These are phyloP conservation scores for Meda fulgida DNA, from an alignment of 2,797 vertebrate species.

Conservation along the genomic window DNA sequence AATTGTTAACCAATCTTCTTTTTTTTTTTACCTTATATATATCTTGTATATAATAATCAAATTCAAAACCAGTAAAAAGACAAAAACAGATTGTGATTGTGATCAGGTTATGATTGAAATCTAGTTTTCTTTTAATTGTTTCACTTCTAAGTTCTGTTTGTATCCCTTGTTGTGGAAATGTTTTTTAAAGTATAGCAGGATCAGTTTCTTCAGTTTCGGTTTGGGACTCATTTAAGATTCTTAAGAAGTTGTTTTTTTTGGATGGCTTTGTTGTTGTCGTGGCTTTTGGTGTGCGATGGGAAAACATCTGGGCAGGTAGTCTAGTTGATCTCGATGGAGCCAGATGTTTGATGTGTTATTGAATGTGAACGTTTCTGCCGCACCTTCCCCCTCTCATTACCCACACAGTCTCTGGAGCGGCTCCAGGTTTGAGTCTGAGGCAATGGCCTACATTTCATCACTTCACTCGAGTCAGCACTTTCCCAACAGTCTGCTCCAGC, in stretches of 20 bases:
- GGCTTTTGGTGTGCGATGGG: neutral
- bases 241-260: neutral
- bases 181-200: neutral
- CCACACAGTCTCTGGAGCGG: conserved; percentile 59
- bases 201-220: neutral
- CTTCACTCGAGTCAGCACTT: conserved; percentile 70
- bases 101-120: too few species aligned
- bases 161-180: too few species aligned
- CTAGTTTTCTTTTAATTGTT: too few species aligned
- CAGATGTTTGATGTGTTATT: neutral
- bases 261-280: neutral
- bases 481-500: conserved; percentile 56
- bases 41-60: too few species aligned
- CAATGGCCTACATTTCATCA: conserved; percentile 66
- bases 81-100: too few species aligned
- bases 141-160: too few species aligned
- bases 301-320: neutral
- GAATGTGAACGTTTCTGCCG: neutral
- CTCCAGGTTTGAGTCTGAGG: conserved; percentile 71
- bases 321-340: neutral
- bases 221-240: neutral
- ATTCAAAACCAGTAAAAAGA: too few species aligned
- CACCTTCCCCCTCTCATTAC: conserved; percentile 63
- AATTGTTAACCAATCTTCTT: too few species aligned
- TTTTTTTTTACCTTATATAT: too few species aligned